phyloP scores from a whole-genome alignment of 2,797 vertebrate genomes.

The Acrocephalus scirpaceus region DNA sequence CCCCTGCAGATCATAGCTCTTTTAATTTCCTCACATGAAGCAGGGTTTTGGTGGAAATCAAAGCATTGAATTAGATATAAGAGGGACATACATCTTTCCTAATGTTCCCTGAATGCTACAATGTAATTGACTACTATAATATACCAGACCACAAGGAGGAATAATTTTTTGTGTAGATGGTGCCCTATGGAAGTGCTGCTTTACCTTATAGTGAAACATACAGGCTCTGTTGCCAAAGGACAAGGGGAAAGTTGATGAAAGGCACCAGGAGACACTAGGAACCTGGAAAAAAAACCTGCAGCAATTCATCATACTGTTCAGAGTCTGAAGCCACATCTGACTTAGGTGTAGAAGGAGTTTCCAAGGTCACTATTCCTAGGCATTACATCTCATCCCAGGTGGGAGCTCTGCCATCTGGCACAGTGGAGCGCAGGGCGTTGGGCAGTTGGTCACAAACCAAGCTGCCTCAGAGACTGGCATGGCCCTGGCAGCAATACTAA shows the following conservation, averaged over 20 bases:
- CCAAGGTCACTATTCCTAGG: background rate
- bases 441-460: background rate
- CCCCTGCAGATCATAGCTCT: background rate
- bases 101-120: background rate
- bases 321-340: background rate
- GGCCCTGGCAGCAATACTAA: fast-evolving
- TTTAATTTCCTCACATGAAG: background rate
- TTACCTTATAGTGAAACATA: background rate
- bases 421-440: fast-evolving
- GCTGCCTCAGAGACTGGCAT: background rate
- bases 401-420: background rate
- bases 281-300: background rate
- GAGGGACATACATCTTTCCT: background rate
- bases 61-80: background rate
- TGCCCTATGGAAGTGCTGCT: background rate
- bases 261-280: background rate
- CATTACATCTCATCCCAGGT: background rate
- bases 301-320: background rate
- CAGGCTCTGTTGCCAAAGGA: background rate
- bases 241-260: background rate
- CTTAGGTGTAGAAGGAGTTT: background rate
- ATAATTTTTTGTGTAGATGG: background rate
- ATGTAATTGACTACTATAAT: background rate
- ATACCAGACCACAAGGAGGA: background rate
- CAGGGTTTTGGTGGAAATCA: background rate